phyloP scores from a whole-genome alignment of 2,797 vertebrate genomes.

The Hyperoplus lanceolatus region DNA sequence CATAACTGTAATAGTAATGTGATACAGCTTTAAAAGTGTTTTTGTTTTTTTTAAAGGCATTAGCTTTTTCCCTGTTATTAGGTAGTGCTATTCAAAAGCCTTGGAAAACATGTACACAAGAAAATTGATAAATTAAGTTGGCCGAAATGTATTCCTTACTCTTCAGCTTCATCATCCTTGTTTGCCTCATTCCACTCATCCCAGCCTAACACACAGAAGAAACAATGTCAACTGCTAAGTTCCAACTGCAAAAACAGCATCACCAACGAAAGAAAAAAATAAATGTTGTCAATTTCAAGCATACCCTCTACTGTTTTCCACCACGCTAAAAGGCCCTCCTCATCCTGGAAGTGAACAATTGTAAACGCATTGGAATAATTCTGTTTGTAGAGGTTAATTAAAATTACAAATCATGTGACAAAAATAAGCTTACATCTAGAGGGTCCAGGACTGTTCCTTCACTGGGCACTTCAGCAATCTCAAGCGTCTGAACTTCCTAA shows the following conservation, averaged over 20 bases:
- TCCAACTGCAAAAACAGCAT: background rate
- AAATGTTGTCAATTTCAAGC: background rate
- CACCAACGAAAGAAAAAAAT: background rate
- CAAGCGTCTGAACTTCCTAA: conserved; percentile 64
- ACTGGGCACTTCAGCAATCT: conserved; percentile 54
- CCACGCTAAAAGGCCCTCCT: conserved; percentile 73
- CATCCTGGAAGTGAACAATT: conserved; percentile 59
- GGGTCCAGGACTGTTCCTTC: conserved; percentile 61
- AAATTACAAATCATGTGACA: accelerated
- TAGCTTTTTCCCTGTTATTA: background rate
- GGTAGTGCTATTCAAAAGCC: background rate
- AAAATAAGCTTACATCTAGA: conserved; percentile 63
- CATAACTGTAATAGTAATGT: background rate
- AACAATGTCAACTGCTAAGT: background rate
- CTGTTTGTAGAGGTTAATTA: background rate
- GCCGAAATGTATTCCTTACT: conserved; percentile 66
- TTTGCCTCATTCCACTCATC: conserved; percentile 79
- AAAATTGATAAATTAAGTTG: background rate
- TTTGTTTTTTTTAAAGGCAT: background rate
- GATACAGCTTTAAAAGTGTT: background rate
- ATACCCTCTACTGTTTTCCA: conserved; percentile 73
- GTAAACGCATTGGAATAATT: background rate
- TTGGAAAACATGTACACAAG: background rate
- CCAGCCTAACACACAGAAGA: conserved; percentile 75
- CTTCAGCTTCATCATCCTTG: conserved; percentile 72